Evolutionary conservation across 2,888 invertebrate genomes (phyloP).

Genomic region (Thereva nobilitata): DNA sequence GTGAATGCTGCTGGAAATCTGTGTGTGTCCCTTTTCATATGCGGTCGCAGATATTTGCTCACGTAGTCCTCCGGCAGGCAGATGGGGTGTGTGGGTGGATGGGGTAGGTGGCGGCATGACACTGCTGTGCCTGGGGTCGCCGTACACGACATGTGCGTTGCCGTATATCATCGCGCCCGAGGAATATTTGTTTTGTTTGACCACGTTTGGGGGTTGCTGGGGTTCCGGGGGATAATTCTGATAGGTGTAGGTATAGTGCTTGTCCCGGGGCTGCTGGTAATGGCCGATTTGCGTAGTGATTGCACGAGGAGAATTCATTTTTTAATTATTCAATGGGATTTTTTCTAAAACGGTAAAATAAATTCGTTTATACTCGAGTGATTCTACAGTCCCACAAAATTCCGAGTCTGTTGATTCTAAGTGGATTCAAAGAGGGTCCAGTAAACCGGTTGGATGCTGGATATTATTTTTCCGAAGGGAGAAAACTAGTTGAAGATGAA

Average conservation of each 20-base stretch:
- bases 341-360: no score
- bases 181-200: constrained; percentile 33
- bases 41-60: constrained; percentile 40
- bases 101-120: background rate
- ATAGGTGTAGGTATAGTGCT: no score
- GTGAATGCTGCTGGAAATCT: constrained; percentile 27
- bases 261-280: no score
- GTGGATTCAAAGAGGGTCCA: constrained; percentile 11
- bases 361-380: no score
- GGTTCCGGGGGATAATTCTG: no score
- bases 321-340: no score
- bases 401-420: no score
- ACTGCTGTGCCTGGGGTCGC: no score
- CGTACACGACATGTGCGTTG: constrained; percentile 25
- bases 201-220: constrained; percentile 17
- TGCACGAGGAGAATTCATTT: no score
- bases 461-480: background rate
- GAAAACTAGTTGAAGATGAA: constrained; percentile 27
- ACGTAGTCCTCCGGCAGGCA: constrained; percentile 6
- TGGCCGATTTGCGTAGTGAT: no score
- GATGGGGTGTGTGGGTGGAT: constrained; percentile 5
- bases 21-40: constrained; percentile 37
- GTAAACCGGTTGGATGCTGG: constrained; percentile 13
- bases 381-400: no score
- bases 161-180: constrained; percentile 1